Percentiles rank a stretch among this genome's conserved stretches.
Evolutionary conservation across 1,140 invertebrate species (phyloP).

Genomic region (Drosophila nebulosa): DNA sequence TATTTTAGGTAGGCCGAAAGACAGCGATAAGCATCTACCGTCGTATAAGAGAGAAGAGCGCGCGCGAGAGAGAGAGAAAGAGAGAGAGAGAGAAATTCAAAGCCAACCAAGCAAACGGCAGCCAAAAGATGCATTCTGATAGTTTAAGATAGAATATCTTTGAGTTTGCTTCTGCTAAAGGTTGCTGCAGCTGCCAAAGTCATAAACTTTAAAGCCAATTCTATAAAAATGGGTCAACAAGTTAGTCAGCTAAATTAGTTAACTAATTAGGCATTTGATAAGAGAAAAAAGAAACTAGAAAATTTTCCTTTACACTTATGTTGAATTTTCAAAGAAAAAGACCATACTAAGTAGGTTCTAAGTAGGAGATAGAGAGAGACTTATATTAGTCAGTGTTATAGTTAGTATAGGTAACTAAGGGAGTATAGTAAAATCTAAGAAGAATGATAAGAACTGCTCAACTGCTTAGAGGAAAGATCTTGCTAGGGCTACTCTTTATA

Average conservation of each 20-base stretch:
- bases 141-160: conserved; percentile 61
- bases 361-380: no score
- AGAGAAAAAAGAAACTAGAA: neutral
- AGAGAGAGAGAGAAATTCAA: conserved; percentile 7
- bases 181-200: conserved; percentile 28
- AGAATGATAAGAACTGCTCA: no score
- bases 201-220: neutral
- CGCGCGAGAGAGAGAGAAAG: no score
- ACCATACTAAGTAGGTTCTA: no score
- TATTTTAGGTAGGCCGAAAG: conserved; percentile 42
- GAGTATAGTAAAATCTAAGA: no score
- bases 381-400: no score
- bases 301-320: no score
- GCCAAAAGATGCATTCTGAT: conserved; percentile 35
- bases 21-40: conserved; percentile 12
- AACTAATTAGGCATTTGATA: neutral
- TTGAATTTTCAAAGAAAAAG: no score
- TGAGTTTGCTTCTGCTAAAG: conserved; percentile 29
- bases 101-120: conserved; percentile 7
- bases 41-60: no score
- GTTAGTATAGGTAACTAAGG: no score
- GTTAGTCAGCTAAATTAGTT: neutral
- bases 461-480: no score
- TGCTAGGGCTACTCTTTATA: no score
- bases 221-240: neutral